These are phyloP conservation scores for Galleria mellonella DNA, from an alignment of 1,140 invertebrate species.

Conservation along the genomic window DNA sequence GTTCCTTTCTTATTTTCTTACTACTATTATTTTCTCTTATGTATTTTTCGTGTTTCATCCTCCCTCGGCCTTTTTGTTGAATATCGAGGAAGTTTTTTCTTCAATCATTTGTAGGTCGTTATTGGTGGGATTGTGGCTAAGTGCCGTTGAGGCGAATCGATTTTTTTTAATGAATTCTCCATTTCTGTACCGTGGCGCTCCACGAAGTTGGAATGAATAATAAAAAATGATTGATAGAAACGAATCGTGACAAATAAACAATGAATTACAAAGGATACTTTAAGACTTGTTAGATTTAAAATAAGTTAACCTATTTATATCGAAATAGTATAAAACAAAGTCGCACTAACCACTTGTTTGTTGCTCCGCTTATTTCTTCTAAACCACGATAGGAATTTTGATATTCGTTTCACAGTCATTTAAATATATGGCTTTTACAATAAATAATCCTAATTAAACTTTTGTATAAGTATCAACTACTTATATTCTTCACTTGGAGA, in stretches of 20 bases:
- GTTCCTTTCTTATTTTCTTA: conserved; percentile 59
- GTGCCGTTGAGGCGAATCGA: conserved; percentile 40
- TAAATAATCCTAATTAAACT: too few relatives aligned
- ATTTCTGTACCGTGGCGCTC: conserved; percentile 41
- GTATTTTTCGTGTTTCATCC: conserved; percentile 59
- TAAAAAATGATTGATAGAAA: conserved; percentile 46
- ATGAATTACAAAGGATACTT: conserved; percentile 6
- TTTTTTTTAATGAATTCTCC: conserved; percentile 66
- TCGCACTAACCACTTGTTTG: too few relatives aligned
- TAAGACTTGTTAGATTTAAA: background rate
- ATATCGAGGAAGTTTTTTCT: conserved; percentile 41
- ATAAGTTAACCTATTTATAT: too few relatives aligned
- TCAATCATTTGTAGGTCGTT: conserved; percentile 64
- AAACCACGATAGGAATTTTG: too few relatives aligned
- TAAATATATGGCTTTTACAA: too few relatives aligned
- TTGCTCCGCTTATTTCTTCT: too few relatives aligned
- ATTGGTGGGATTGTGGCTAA: conserved; percentile 61
- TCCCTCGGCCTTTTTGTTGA: conserved; percentile 21
- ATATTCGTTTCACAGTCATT: too few relatives aligned
- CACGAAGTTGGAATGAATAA: conserved; percentile 34
- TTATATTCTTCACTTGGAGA: too few relatives aligned
- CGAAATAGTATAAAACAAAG: too few relatives aligned
- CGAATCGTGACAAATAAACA: conserved; percentile 4
- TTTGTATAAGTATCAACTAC: too few relatives aligned
- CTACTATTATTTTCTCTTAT: conserved; percentile 66